Base-by-base conservation (phyloP, 2,113 vertebrate species). In the Tamias sibiricus region DNA sequence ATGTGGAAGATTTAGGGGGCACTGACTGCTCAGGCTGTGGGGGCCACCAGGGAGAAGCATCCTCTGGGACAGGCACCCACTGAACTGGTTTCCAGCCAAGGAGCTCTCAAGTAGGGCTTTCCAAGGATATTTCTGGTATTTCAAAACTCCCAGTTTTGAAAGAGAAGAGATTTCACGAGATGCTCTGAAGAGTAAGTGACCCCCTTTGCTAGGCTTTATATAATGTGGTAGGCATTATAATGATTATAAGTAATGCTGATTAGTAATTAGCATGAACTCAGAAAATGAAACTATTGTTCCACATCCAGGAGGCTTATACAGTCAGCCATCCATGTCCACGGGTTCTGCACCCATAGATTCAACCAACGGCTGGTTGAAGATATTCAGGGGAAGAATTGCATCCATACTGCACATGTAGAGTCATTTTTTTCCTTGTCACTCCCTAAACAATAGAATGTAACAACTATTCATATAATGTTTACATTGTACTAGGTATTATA, bases 111-210 rank as follows among this genome's bases (percentile, higher is more conserved):
- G 19, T 0, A 6, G 62, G 76, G 76, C 26, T 87, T 87, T 37
- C 52, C 10, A 57, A 59, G 49, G 32, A 47, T 71, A 52, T 72
- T 96, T 91, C 76, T 81, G 69, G 20, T 42, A 91, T 86, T 92
- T 95, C 62, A 89, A 86, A 91, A 54, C 44, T 93, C 74, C 72
- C 57, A 76, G 35, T 88, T n/a, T n/a, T n/a, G n/a, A n/a, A n/a
- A n/a, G n/a, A n/a, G 75, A 81, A 92, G 59, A 59, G 32, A 26
- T 76, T 92, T 87, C 72, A n/a, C 14, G 66, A 57, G 91, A 62
- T 22, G 42, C 12, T 26, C 16, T n/a, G 37, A 75, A 68, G 59
- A 10, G 3, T 32, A 47, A 72, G 76, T 8, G 68, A 59, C 1
- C 49, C 26, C 8, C 17, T 80, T 77, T 30, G 47, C 19, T 79